phyloP scores from a whole-genome alignment of 2,113 vertebrate species.

The Notarius quadriscutis region DNA sequence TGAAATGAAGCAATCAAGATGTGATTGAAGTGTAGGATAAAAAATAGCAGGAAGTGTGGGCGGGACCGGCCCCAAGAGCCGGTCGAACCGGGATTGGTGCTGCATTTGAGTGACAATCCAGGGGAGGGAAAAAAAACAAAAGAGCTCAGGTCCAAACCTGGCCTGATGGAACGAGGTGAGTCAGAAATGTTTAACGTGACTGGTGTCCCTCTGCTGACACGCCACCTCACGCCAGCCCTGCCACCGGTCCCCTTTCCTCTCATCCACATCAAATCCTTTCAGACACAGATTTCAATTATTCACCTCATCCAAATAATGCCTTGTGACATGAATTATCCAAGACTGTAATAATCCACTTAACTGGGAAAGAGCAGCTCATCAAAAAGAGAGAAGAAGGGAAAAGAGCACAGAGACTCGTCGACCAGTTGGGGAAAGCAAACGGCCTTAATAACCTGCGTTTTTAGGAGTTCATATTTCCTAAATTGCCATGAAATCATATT shows the following conservation, averaged over 20 bases:
- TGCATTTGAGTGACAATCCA: conserved; percentile 48
- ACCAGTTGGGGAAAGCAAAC: conserved; percentile 64
- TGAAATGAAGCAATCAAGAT: no score
- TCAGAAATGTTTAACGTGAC: conserved; percentile 78
- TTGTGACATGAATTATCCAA: conserved; percentile 84
- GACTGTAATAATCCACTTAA: conserved; percentile 86
- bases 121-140: neutral
- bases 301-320: conserved; percentile 85
- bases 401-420: conserved; percentile 62
- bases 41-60: neutral
- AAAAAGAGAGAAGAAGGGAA: conserved; percentile 67
- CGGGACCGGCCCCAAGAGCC: conserved; percentile 55
- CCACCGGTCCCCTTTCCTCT: conserved; percentile 75
- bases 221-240: conserved; percentile 66
- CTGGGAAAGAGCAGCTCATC: conserved; percentile 81
- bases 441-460: conserved; percentile 70
- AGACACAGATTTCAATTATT: conserved; percentile 87
- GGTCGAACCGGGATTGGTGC: conserved; percentile 51
- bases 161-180: conserved; percentile 70
- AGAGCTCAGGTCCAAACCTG: conserved; percentile 58
- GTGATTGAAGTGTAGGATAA: neutral
- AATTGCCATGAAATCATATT: conserved; percentile 74
- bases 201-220: conserved; percentile 72
- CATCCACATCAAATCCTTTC: conserved; percentile 83
- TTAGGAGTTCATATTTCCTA: conserved; percentile 48